Evolutionary conservation across 2,113 vertebrate species (phyloP).

Genomic region (Indicator indicator): DNA sequence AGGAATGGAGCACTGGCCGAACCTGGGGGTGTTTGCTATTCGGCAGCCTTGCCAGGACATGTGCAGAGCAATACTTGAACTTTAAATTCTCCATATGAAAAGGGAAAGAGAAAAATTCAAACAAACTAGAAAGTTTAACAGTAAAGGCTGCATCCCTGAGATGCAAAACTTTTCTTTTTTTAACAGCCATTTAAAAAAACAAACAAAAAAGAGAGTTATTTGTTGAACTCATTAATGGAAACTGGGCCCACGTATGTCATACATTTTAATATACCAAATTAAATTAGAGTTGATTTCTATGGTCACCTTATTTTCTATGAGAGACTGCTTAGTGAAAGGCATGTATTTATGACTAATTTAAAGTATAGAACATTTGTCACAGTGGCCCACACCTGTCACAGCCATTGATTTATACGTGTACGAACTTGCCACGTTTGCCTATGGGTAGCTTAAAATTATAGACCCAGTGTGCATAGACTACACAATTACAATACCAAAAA

Average conservation of each 20-base stretch:
- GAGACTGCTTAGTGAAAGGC: conserved; percentile 11
- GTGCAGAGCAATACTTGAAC: conserved; percentile 12
- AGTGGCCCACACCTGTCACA: conserved; percentile 33
- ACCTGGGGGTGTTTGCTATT: conserved; percentile 47
- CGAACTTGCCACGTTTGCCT: conserved; percentile 40
- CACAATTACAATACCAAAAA: neutral
- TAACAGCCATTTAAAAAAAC: neutral
- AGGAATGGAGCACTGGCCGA: conserved; percentile 60
- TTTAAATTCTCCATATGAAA: neutral
- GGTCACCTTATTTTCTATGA: neutral
- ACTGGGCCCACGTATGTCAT: conserved; percentile 24
- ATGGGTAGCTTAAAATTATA: conserved; percentile 58
- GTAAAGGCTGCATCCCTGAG: neutral
- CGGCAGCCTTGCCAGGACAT: conserved; percentile 3
- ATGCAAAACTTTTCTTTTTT: neutral
- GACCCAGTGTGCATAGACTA: neutral
- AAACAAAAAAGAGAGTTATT: neutral
- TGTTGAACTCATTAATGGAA: neutral
- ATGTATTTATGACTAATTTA: conserved; percentile 49
- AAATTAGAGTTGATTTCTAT: conserved; percentile 33
- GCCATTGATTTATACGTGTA: conserved; percentile 32
- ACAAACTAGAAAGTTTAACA: neutral
- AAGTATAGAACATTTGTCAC: conserved; percentile 31
- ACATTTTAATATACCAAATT: conserved; percentile 60
- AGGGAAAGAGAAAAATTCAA: neutral